Percentiles rank a stretch among this genome's conserved stretches.
Conservation (phyloP, 2,113 vertebrate genomes). For the Coregonus clupeaformis region DNA sequence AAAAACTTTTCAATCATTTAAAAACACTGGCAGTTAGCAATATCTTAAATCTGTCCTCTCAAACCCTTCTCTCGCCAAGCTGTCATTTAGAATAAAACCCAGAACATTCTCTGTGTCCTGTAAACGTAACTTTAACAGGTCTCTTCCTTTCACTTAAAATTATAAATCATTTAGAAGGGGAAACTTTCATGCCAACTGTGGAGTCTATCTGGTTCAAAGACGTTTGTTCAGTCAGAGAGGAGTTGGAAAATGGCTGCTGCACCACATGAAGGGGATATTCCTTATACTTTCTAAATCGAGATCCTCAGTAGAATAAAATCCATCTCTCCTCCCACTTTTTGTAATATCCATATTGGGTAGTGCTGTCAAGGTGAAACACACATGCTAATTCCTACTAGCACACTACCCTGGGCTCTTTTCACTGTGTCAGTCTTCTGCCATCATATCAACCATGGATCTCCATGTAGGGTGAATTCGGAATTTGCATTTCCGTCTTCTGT, state of each 20-base stretch:
- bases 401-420: constrained; percentile 26
- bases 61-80: neutral
- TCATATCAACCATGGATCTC: constrained; percentile 31
- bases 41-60: neutral
- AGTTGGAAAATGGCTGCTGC: neutral
- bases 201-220: neutral
- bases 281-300: neutral
- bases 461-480: no score
- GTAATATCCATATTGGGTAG: constrained; percentile 26
- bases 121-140: neutral
- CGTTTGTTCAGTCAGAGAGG: neutral
- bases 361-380: constrained; percentile 26
- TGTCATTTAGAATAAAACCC: neutral
- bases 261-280: neutral
- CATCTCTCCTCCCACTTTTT: constrained; percentile 14
- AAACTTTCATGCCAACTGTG: neutral
- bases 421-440: constrained; percentile 1
- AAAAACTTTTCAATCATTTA: neutral
- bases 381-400: constrained; percentile 34
- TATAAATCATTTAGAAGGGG: neutral
- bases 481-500: no score
- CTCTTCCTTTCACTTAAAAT: neutral
- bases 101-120: neutral
- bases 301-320: no score
- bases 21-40: neutral